These are phyloP conservation scores for Myripristis jacobus DNA, from an alignment of 2,797 vertebrate species.

Conservation along the genomic window DNA sequence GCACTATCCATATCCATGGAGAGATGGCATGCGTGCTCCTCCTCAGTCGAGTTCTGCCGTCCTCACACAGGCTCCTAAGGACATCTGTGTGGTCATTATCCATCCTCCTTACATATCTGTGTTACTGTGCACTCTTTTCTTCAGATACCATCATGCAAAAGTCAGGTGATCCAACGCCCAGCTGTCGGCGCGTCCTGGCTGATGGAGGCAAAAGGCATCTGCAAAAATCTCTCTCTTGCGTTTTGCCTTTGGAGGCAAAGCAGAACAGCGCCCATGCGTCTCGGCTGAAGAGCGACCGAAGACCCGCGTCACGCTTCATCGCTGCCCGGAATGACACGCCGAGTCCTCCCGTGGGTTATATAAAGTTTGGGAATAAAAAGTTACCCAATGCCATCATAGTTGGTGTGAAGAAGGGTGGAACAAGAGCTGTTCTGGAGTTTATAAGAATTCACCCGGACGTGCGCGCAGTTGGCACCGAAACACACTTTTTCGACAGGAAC, in stretches of 20 bases:
- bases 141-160: conserved; percentile 78
- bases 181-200: conserved; percentile 74
- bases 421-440: conserved; percentile 92
- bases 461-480: conserved; percentile 91
- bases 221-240: conserved; percentile 82
- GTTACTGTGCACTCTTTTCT: conserved; percentile 88
- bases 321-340: conserved; percentile 70
- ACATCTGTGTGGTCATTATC: conserved; percentile 85
- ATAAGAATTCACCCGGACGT: conserved; percentile 92
- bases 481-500: conserved; percentile 94
- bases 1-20: conserved; percentile 80
- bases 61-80: conserved; percentile 85
- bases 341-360: conserved; percentile 65
- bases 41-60: conserved; percentile 84
- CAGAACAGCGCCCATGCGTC: conserved; percentile 47
- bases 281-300: conserved; percentile 49
- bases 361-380: conserved; percentile 87
- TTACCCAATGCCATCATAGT: conserved; percentile 92
- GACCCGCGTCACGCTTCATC: conserved; percentile 20
- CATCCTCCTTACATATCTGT: conserved; percentile 87
- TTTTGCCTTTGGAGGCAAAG: conserved; percentile 36
- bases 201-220: conserved; percentile 84
- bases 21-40: conserved; percentile 92
- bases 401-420: conserved; percentile 93
- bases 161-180: conserved; percentile 75